Evolutionary conservation across 2,888 invertebrate genomes (phyloP), one percentile per base, ranked within the genome.

Genomic region (Drosophila meridionalis): DNA sequence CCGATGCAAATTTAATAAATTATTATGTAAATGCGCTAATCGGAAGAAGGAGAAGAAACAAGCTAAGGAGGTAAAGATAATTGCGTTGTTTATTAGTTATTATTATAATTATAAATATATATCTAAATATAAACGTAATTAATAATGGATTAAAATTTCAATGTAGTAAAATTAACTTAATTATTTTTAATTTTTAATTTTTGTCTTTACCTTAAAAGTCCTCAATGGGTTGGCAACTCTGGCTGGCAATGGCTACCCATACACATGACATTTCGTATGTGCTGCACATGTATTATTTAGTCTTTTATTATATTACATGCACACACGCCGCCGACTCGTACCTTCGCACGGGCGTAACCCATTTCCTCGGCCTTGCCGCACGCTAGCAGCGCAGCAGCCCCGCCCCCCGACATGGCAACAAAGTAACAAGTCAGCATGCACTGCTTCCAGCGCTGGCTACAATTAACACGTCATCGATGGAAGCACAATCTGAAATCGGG

Each of bases 381-480:
- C 11, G 4, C 30, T 30, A 28, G 32, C 12, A 6, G 6, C 47
- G 12, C 55, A 12, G 7, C 43, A 14, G 4, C 42, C 58, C 20
- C 57, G 20, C 50, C 34, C 50, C 28, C 28, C 2, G 36, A 20
- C 42, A 8, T 57, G 59, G 66, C 78, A 58, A 72, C 52, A 78
- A 59, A 48, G 69, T 67, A 64, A 67, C 57, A 71, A 75, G 68
- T 58, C 80, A 76, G 69, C 72, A 45, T 72, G 78, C 52, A 60
- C 48, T 47, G 42, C 38, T 75, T 71, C 71, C 76, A 78, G 72
- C 59, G 47, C 48, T 34, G 55, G 50, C 67, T 14, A 60, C 82
- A 71, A 81, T 81, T 82, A 81, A 72, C 83, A 76, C 81, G 70
- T 82, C 83, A 79, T 79, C 82, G 78, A 73, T 70, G 78, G 61